A percentile compares a stretch with the other conserved stretches of the same genome.
Conservation (phyloP, 2,888 invertebrate genomes). For the Mycalesis mineus region DNA sequence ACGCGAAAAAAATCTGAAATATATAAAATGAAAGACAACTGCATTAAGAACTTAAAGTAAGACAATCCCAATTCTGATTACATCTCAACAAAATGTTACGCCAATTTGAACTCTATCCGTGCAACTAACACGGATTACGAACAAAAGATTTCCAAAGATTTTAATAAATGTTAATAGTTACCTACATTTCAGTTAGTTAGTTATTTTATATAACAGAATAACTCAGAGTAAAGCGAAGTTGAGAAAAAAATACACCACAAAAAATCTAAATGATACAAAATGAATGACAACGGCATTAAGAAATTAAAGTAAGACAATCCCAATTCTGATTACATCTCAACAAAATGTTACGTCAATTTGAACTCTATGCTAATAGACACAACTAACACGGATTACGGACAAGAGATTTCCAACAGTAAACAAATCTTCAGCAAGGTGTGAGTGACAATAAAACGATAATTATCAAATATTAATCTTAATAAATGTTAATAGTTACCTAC, state of each 20-base stretch:
- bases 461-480: no score
- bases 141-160: constrained; percentile 39
- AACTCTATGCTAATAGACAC: constrained; percentile 34
- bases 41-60: constrained; percentile 29
- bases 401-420: constrained; percentile 48
- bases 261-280: no score
- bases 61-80: constrained; percentile 40
- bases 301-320: constrained; percentile 42
- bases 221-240: no score
- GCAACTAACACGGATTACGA: constrained; percentile 37
- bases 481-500: no score
- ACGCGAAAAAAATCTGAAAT: no score
- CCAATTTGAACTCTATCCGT: constrained; percentile 38
- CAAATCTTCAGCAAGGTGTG: constrained; percentile 68
- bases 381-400: constrained; percentile 36
- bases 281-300: constrained; percentile 22
- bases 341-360: constrained; percentile 29
- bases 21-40: not conserved
- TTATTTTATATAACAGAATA: no score
- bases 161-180: no score
- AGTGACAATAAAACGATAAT: constrained; percentile 57
- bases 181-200: no score
- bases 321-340: constrained; percentile 7
- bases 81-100: not conserved
- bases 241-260: no score